Percentiles rank a stretch among this genome's conserved stretches.
These are phyloP conservation scores for Coryphaenoides rupestris DNA, from an alignment of 2,113 vertebrate genomes.

Conservation along the genomic window DNA sequence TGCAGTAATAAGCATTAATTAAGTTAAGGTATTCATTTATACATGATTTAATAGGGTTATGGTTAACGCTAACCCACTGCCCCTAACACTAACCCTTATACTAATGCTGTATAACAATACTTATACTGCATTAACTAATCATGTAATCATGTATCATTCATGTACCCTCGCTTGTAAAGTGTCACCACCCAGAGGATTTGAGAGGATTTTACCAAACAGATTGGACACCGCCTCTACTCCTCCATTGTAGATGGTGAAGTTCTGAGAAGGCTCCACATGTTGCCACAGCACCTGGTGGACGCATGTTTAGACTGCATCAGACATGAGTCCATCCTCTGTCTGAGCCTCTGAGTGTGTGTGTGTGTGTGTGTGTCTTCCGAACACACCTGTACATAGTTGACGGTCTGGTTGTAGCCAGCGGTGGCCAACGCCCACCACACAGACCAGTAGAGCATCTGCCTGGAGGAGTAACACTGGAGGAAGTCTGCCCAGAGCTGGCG, in stretches of 20 bases:
- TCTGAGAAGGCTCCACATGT: conserved; percentile 77
- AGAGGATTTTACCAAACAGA: conserved; percentile 77
- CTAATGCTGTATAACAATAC: no score
- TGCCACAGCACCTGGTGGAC: conserved; percentile 83
- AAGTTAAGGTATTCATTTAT: no score
- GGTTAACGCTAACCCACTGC: no score
- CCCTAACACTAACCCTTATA: no score
- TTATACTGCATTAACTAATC: no score
- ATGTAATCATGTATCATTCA: no score
- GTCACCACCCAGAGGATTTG: no score
- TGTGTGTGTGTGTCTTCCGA: background rate
- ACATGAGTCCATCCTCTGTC: background rate
- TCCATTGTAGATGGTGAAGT: conserved; percentile 81
- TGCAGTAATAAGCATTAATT: no score
- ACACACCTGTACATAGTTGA: conserved; percentile 79
- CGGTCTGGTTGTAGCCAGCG: conserved; percentile 84
- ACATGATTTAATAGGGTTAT: no score
- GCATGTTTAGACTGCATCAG: background rate
- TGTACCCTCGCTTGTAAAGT: no score
- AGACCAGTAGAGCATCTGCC: conserved; percentile 83
- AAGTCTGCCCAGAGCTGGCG: conserved; percentile 77
- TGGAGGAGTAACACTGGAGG: conserved; percentile 78
- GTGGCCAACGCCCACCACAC: conserved; percentile 91
- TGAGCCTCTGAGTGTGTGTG: background rate
- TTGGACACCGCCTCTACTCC: conserved; percentile 85